Evolutionary conservation across 1,140 invertebrate species (phyloP), one percentile per base, ranked within the genome.

Genomic region (Tetramorium alpestre): DNA sequence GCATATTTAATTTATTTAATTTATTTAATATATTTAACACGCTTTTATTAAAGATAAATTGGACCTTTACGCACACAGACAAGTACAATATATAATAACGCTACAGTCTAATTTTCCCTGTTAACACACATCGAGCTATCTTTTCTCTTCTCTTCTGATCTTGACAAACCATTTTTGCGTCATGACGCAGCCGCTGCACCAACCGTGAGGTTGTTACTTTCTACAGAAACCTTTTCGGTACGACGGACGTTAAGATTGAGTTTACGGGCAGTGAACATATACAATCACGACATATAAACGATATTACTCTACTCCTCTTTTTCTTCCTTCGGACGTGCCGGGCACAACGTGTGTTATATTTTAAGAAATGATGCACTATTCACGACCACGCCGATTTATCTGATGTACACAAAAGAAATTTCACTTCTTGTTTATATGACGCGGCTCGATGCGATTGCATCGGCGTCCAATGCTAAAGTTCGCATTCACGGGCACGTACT

Each of bases 201-300:
- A 33, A 58, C 44, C 67, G 8, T 56, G 54, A 81, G 22, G 54
- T 41, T 44, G 10, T 73, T 77, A 33, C n/a, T 41, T 44, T 54
- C 22, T 81, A 44, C 44, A 13, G 47, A 49, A 84, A 62, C 18
- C 18, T 84, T 73, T 62, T 49, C 28, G 38, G 44, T 44, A 22
- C 69, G 25, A 69, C 5, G 25, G 18, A 67, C 33, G 65, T 81
- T 38, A 70, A 44, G 49, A 56, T 81, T 81, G 49, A 75, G 8
- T 84, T 84, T 60, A 62, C 54, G 54, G 41, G 47, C 41, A 84
- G 80, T 75, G 54, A 62, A 84, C 41, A 18, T 58, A 18, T 33
- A 60, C 54, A 84, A 84, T 73, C 69, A 18, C 47, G 33, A 22
- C 7, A 25, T 84, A 41, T 41, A 75, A 84, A 33, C 69, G 41